Percentiles rank a stretch among this genome's conserved stretches.
Evolutionary conservation across 1,140 invertebrate species (phyloP).

Genomic region (Copidosoma floridanum): DNA sequence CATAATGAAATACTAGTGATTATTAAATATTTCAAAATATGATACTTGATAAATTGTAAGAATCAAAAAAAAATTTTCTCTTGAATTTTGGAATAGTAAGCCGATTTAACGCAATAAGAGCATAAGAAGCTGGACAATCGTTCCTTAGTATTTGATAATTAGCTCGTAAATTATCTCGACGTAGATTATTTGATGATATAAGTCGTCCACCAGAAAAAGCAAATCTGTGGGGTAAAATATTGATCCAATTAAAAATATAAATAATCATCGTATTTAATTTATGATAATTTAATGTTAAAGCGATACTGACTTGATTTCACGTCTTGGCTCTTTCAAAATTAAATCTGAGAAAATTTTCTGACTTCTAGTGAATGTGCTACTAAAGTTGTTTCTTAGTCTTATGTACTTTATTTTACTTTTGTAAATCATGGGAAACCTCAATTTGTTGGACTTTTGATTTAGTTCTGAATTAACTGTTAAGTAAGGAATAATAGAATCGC

Average conservation of each 20-base stretch:
- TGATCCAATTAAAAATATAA: slow-evolving; percentile 14
- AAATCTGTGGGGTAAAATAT: no score
- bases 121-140: slow-evolving; percentile 47
- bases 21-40: slow-evolving; percentile 41
- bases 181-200: slow-evolving; percentile 48
- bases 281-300: neutral
- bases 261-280: slow-evolving; percentile 3
- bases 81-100: slow-evolving; percentile 49
- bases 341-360: slow-evolving; percentile 51
- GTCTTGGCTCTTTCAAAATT: slow-evolving; percentile 44
- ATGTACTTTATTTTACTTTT: slow-evolving; percentile 52
- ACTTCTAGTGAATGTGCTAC: slow-evolving; percentile 39
- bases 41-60: slow-evolving; percentile 46
- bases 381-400: slow-evolving; percentile 37
- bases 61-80: slow-evolving; percentile 38
- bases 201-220: slow-evolving; percentile 52
- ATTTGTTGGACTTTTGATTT: slow-evolving; percentile 22
- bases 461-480: slow-evolving; percentile 30
- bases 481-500: slow-evolving; percentile 52
- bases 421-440: slow-evolving; percentile 48
- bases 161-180: slow-evolving; percentile 48
- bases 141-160: slow-evolving; percentile 53
- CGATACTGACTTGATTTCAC: slow-evolving; percentile 48
- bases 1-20: no score
- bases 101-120: slow-evolving; percentile 47